phyloP scores from a whole-genome alignment of 2,888 invertebrate genomes.

The Chaetoderma sp. region DNA sequence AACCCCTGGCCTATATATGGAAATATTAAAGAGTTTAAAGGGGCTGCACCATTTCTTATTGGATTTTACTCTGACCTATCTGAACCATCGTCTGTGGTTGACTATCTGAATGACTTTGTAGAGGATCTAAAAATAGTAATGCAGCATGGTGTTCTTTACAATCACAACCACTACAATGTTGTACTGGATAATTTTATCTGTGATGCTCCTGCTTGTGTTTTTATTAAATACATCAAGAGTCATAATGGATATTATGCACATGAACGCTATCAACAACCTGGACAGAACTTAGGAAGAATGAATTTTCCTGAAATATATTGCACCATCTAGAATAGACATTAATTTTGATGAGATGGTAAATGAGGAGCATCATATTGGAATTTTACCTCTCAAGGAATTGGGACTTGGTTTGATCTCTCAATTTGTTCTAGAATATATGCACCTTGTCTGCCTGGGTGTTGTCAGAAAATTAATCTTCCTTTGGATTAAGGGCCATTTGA shows the following conservation, averaged over 20 bases:
- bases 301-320: conserved; percentile 1
- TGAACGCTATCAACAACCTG: conserved; percentile 44
- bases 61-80: conserved; percentile 32
- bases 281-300: conserved; percentile 18
- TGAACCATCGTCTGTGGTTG: conserved; percentile 28
- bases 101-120: conserved; percentile 29
- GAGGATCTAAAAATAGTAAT: conserved; percentile 27
- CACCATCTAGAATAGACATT: conserved; percentile 28
- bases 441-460: conserved; percentile 55
- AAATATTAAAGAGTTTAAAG: conserved; percentile 3
- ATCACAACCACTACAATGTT: not conserved
- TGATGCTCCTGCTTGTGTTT: conserved; percentile 55
- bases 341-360: conserved; percentile 36
- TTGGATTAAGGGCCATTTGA: conserved; percentile 40
- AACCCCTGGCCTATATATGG: conserved; percentile 38
- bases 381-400: conserved; percentile 31
- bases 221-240: conserved; percentile 47
- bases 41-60: conserved; percentile 31
- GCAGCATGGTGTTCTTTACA: conserved; percentile 13
- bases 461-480: conserved; percentile 35
- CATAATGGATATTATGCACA: conserved; percentile 55
- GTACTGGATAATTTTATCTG: conserved; percentile 40
- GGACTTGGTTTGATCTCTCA: conserved; percentile 40
- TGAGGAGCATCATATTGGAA: conserved; percentile 38
- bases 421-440: conserved; percentile 60